Evolutionary conservation across 2,888 invertebrate species (phyloP), one percentile per base, ranked within the genome.

Genomic region (Drosophila multiciliata): DNA sequence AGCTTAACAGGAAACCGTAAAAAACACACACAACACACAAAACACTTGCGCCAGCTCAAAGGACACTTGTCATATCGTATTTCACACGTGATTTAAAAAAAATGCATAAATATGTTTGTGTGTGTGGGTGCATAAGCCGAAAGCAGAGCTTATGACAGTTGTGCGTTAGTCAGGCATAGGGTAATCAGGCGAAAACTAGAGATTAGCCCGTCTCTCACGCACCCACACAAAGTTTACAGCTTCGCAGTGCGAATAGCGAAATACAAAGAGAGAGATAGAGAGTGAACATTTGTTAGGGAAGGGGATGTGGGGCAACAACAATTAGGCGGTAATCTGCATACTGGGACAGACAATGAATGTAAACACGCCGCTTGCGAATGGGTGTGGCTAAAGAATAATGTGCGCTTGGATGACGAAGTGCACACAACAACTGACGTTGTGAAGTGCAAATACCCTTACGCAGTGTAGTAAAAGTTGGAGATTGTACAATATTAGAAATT

Each of bases 1-100:
- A 93, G 91, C 91, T 91, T 75, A 89, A 91, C 86, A 92, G 93
- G 93, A 93, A 93, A 92, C 93, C 93, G 88, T 91, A 92, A 92
- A 93, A 93, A 92, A 92, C 60, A 80, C 78, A 78, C 72, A 78
- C 75, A 72, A 73, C 61, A 64, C 58, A 61, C 50, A 52, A 78
- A 67, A 80, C 80, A 78, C 82, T 76, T 80, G 74, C 23, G 48
- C 52, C 62, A 57, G 62, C 55, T 60, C 55, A 86, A 88, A 80
- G 88, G 74, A 90, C 86, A 87, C 88, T 88, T 78, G 88, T 82
- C 66, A 57, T 85, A 85, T 87, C 72, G 66, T 77, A 73, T 87
- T 87, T 78, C 87, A 80, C 91, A 90, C 87, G 90, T 90, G 91
- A 87, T 90, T 87, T 87, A 55, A 75, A 81, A 80, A 80, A 72